Base-by-base conservation (phyloP, 1,140 invertebrate species). In the Zaprionus taronus region DNA sequence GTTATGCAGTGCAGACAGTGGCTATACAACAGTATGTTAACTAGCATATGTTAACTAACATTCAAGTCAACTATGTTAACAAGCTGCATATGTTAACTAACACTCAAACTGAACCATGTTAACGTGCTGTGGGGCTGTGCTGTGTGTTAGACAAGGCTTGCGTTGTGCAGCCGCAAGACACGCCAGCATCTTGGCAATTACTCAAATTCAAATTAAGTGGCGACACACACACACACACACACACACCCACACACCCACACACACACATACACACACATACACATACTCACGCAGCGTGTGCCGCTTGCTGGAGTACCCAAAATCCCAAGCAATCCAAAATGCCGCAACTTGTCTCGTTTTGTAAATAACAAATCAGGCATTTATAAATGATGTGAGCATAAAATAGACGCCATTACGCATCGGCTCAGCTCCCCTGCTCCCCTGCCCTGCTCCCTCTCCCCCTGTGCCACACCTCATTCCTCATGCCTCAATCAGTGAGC, bases 291-390 rank as follows among this genome's bases (percentile, higher is more conserved):
- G 62, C 67, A 61, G 41, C 31, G 34, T 22, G 17, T 22, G 38
- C 20, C 11, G n/a, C 57, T 44, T 38, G 7, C 17, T 60, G 51
- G 22, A 24, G 49, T 49, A 60, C 11, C 44, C 51, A 12, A 83
- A 87, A 80, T 87, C 69, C 84, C 73, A 60, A 55, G 49, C 68
- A 76, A 76, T 76, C 73, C 68, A 68, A 72, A 89, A 90, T 83
- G 85, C 85, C 85, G 76, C 77, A 81, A 82, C 76, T 91, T 89
- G 84, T 81, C 84, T 89, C 84, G 80, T 92, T 92, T 92, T 91
- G 91, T 92, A 91, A 92, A 92, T 91, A 92, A 91, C 91, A 92
- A 92, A 92, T 92, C 91, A 92, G 91, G 86, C 91, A 92, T 92
- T 92, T 92, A 92, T 92, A 92, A 92, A 92, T 92, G 91, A 92